Evolutionary conservation across 2,888 invertebrate genomes (phyloP), one percentile per base, ranked within the genome.

Genomic region (Eumerus sabulonum): DNA sequence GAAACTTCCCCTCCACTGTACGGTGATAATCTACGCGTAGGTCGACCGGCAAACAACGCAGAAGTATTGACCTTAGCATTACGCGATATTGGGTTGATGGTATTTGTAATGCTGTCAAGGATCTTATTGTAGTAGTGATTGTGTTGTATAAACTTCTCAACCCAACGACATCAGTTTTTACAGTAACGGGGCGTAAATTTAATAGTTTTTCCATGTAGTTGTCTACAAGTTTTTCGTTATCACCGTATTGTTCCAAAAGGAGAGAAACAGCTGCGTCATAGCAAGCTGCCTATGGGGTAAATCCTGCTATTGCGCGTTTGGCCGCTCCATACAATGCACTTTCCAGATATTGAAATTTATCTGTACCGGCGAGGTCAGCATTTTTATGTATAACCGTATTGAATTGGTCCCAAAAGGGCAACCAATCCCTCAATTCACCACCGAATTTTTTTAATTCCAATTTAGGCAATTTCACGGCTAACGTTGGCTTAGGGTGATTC

Each of bases 261-360:
- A 64, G 48, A 0, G 56, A 42, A 13, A 66, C 17, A 11, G 66
- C 72, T 12, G 51, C 51, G 16, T 72, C 64, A 27, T 57, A 57
- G 19, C 72, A 66, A n/a, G 51, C 18, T 38, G 50, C 27, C 7
- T 57, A 35, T 1, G 64, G 51, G 7, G 72, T 72, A 27, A 72
- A 64, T 0, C 64, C 50, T n/a, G 57, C 36, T 38, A 72, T 11
- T 17, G 18, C 16, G 45, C 45, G 12, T 51, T 57, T 1, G 51
- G 57, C 7, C 18, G 1, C 51, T 2, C 57, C 57, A 1, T 17
- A 36, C 12, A 72, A n/a, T 14, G 44, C 51, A 9, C 27, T 17
- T 9, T 73, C 53, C 1, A 66, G 36, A 73, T 53, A 73, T 11
- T 66, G 27, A 16, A 51, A 59, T 60, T 73, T 59, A 40, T 73